These are phyloP conservation scores for Ectemnius lituratus DNA, from an alignment of 2,888 invertebrate genomes.

Conservation along the genomic window DNA sequence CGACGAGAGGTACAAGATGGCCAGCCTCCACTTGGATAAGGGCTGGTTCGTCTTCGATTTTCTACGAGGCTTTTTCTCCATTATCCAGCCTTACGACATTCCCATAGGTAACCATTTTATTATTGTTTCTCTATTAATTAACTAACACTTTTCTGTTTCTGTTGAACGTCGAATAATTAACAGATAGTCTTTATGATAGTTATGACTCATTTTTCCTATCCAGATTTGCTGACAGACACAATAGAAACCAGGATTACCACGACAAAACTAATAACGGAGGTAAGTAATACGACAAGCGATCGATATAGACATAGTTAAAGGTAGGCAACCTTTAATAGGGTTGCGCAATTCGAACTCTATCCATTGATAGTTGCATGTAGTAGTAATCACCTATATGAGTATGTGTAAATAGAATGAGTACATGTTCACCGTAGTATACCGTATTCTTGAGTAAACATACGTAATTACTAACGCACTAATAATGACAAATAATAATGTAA, in stretches of 20 bases:
- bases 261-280: slow-evolving; percentile 73
- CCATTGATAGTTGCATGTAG: too few relatives aligned
- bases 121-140: too few relatives aligned
- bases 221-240: slow-evolving; percentile 76
- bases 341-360: too few relatives aligned
- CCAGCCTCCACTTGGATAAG: slow-evolving; percentile 80
- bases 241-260: slow-evolving; percentile 74
- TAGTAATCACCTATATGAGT: too few relatives aligned
- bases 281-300: slow-evolving; percentile 51
- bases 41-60: slow-evolving; percentile 83
- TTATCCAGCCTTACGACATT: slow-evolving; percentile 83
- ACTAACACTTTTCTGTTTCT: too few relatives aligned
- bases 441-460: too few relatives aligned
- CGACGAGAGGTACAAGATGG: slow-evolving; percentile 73
- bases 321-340: background rate
- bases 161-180: too few relatives aligned
- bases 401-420: too few relatives aligned
- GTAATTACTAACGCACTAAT: too few relatives aligned
- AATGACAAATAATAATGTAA: too few relatives aligned
- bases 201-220: slow-evolving; percentile 35
- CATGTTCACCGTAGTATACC: too few relatives aligned
- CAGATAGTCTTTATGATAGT: background rate
- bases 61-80: slow-evolving; percentile 82
- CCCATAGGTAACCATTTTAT: slow-evolving; percentile 80
- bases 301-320: background rate